A percentile compares a stretch with the other conserved stretches of the same genome.
phyloP scores from a whole-genome alignment of 2,797 vertebrate genomes.

The Sebastes taczanowskii region DNA sequence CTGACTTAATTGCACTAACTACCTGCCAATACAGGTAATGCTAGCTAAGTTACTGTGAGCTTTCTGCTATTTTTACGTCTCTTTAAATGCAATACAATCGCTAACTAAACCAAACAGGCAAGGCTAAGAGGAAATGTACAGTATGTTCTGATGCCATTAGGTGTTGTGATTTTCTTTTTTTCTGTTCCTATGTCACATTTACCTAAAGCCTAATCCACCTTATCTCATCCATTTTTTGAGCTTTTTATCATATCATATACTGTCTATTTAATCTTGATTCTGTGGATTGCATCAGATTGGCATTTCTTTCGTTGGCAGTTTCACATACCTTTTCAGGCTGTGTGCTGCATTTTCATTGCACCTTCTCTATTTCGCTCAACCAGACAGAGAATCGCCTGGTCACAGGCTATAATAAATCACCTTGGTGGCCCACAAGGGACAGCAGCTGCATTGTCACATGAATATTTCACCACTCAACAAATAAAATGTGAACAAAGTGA shows the following conservation, averaged over 20 bases:
- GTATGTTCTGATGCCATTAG: neutral
- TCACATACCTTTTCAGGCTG: neutral
- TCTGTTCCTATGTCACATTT: neutral
- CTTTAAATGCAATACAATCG: neutral
- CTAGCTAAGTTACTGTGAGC: neutral
- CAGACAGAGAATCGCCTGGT: slow-evolving; percentile 24
- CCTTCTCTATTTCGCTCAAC: slow-evolving; percentile 29
- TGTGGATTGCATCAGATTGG: neutral
- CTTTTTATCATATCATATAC: neutral
- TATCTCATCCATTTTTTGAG: neutral
- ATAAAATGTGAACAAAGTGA: slow-evolving; percentile 54
- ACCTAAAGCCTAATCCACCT: neutral
- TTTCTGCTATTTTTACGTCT: neutral
- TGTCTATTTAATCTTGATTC: neutral
- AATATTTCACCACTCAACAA: slow-evolving; percentile 58
- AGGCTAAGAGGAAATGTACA: neutral
- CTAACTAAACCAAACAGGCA: neutral
- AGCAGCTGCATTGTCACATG: slow-evolving; percentile 42
- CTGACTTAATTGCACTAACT: neutral
- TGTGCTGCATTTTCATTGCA: slow-evolving; percentile 5
- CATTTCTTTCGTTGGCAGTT: neutral
- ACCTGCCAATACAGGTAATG: neutral
- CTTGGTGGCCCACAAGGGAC: slow-evolving; percentile 46
- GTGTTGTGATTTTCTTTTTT: neutral
- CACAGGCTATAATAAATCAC: slow-evolving; percentile 55